phyloP scores from a whole-genome alignment of 2,797 vertebrate genomes.

The Myoxocephalus aenaeus region DNA sequence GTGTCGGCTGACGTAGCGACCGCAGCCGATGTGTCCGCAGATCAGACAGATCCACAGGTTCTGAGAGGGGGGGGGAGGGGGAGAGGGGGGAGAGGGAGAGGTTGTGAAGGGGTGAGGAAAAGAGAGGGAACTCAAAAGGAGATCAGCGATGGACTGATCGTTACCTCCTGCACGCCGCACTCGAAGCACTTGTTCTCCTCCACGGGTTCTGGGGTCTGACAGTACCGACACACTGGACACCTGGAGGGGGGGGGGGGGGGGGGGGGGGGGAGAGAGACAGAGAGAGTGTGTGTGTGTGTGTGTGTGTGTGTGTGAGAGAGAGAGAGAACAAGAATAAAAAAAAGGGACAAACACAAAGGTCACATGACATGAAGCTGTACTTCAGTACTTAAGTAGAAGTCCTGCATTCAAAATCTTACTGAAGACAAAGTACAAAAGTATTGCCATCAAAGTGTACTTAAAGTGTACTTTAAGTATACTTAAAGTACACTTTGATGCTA shows the following conservation, averaged over 20 bases:
- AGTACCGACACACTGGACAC: constrained; percentile 98
- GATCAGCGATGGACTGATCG: no score
- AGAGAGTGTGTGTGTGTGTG: constrained; percentile 26
- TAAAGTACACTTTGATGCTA: no score
- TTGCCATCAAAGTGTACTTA: no score
- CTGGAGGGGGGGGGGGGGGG: no score
- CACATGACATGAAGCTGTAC: no score
- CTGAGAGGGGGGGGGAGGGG: no score
- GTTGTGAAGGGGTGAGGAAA: no score
- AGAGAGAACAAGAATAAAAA: constrained; percentile 35
- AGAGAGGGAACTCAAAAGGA: background rate
- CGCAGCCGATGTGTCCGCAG: constrained; percentile 97
- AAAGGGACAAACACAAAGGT: constrained; percentile 16
- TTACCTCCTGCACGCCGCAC: constrained; percentile 97
- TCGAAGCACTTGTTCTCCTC: constrained; percentile 99
- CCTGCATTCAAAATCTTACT: no score
- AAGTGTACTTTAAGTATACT: no score
- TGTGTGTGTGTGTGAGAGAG: constrained; percentile 13
- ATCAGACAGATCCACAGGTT: constrained; percentile 99
- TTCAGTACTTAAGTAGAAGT: no score
- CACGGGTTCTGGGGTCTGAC: constrained; percentile 97
- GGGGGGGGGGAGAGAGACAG: no score
- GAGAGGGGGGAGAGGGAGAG: background rate
- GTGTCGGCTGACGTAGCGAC: constrained; percentile 95
- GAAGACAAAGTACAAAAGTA: no score